phyloP scores from a whole-genome alignment of 2,888 invertebrate genomes.

The Ophion obscuratus region DNA sequence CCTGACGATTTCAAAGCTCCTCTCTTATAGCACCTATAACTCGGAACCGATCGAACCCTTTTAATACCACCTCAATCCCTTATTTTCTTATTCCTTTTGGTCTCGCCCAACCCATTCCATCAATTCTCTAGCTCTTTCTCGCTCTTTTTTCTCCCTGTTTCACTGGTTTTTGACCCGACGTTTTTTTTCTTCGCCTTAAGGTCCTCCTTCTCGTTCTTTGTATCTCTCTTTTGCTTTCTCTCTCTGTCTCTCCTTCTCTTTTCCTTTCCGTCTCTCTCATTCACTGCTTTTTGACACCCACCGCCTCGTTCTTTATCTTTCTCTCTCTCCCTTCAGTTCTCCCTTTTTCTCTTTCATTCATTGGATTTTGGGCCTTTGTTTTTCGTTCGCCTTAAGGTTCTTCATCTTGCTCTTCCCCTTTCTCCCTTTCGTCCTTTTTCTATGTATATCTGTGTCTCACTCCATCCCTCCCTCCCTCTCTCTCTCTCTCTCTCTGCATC shows the following conservation, averaged over 20 bases:
- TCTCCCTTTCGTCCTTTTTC: neutral
- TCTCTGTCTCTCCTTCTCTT: too few species aligned
- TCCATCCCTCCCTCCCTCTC: slow-evolving; percentile 5
- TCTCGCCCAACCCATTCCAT: slow-evolving; percentile 22
- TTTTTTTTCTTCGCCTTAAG: slow-evolving; percentile 1
- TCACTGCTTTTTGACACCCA: neutral
- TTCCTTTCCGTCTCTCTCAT: neutral
- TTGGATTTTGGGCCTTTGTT: neutral
- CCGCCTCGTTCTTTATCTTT: neutral
- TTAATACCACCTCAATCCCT: slow-evolving; percentile 53
- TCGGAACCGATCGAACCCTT: slow-evolving; percentile 55
- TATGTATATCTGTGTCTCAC: neutral
- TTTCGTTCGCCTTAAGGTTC: neutral
- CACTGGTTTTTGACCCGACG: neutral
- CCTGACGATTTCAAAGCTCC: slow-evolving; percentile 40
- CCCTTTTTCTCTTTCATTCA: neutral
- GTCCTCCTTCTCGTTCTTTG: neutral
- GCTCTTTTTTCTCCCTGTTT: slow-evolving; percentile 10
- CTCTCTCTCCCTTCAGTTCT: too few species aligned
- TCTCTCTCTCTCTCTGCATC: slow-evolving; percentile 18
- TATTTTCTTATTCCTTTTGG: slow-evolving; percentile 52
- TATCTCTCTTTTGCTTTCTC: slow-evolving; percentile 8
- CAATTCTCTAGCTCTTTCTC: slow-evolving; percentile 31
- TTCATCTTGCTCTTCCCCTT: slow-evolving; percentile 10
- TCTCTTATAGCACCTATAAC: slow-evolving; percentile 51